Evolutionary conservation across 2,888 invertebrate genomes (phyloP), one percentile per base, ranked within the genome.

Genomic region (Eilema depressum): DNA sequence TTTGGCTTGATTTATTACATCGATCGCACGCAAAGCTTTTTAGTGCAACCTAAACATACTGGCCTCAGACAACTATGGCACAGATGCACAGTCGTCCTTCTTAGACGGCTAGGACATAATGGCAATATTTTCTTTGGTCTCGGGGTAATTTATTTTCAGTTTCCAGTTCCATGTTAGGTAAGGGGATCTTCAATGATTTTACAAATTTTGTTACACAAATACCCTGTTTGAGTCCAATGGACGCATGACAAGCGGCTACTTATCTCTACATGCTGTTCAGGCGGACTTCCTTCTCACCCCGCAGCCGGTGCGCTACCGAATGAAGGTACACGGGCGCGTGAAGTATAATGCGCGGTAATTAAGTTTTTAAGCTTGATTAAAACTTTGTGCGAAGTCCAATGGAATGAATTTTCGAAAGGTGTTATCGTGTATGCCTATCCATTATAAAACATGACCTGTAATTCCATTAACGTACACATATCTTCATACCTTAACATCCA

Each of bases 111-210:
- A 41, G 64, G 69, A 60, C 69, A 69, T 65, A 65, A 65, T 69
- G 59, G 59, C 65, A 69, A 60, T 61, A 69, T 69, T 65, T 64
- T 65, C 65, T 69, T 65, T 69, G 64, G 60, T 64, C 61, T 61
- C 66, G 57, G 17, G 70, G 65, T 56, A 69, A 47, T 61, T 69
- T 70, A 59, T 70, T 53, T 41, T 66, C 62, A 56, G 28, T 56
- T 47, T 66, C 69, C 53, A 37, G 59, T 63, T 65, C 28, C 14
- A 28, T 65, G 37, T n/a, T 47, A 26, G 59, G 47, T 26, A 47
- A 47, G 59, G 59, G 69, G 47, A 65, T n/a, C 60, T 59, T 56
- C 28, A 28, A 28, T 28, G 53, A 53, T 53, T 53, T 53, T 53
- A 53, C 20, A 20, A 20, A 53, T 53, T 53, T 53, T n/a, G 53